Evolutionary conservation across 1,140 invertebrate species (phyloP).

Genomic region (Drosophila willistoni): DNA sequence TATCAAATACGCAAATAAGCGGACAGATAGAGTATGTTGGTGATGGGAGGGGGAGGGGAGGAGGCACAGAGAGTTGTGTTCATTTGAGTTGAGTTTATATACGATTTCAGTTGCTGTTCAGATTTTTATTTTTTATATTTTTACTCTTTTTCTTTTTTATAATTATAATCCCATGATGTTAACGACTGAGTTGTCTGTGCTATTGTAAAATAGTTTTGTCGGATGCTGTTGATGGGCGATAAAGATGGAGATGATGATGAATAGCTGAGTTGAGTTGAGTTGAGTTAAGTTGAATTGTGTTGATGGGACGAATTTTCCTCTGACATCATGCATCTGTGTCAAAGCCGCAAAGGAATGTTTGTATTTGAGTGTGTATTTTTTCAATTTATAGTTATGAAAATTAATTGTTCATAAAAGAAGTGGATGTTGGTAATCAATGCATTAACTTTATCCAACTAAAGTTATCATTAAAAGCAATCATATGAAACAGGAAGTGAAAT

Average conservation of each 20-base stretch:
- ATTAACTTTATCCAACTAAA: too few species aligned
- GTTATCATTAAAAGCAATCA: neutral
- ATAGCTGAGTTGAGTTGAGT: neutral
- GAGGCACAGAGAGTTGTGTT: neutral
- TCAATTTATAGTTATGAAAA: too few species aligned
- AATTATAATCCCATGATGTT: slow-evolving; percentile 10
- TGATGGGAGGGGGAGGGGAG: neutral
- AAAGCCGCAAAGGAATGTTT: too few species aligned
- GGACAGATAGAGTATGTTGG: neutral
- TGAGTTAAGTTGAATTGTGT: neutral
- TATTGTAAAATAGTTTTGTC: slow-evolving; percentile 12
- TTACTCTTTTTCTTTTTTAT: slow-evolving; percentile 13
- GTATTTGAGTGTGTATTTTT: too few species aligned
- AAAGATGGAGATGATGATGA: slow-evolving; percentile 1
- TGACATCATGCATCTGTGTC: too few species aligned
- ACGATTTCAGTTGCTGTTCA: neutral
- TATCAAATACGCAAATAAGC: slow-evolving; percentile 43
- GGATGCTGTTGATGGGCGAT: slow-evolving; percentile 8
- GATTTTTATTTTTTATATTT: slow-evolving; percentile 34
- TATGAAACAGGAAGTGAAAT: neutral
- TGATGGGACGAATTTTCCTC: slow-evolving; percentile 1
- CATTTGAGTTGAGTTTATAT: slow-evolving; percentile 8
- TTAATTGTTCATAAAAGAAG: too few species aligned
- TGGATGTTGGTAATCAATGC: too few species aligned
- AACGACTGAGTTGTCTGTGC: neutral